These are phyloP conservation scores for Acropternis orthonyx DNA, from an alignment of 2,797 vertebrate species.

Conservation along the genomic window DNA sequence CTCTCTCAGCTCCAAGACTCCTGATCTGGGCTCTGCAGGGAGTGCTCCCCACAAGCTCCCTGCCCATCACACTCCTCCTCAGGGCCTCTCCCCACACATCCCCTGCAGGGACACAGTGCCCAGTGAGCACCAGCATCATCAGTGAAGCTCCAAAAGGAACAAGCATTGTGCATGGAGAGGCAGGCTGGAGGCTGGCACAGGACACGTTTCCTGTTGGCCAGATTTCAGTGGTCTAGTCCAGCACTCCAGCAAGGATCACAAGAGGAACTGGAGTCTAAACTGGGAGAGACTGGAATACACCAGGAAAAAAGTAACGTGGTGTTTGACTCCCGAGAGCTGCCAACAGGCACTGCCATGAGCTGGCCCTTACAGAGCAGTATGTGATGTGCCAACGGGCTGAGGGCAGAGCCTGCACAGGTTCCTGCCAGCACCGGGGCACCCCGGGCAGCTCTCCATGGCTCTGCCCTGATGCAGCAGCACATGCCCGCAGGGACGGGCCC, in stretches of 20 bases:
- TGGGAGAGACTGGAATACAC: background rate
- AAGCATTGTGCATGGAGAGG: fast-evolving
- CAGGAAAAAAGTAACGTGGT: background rate
- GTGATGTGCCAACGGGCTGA: background rate
- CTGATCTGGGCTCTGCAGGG: fast-evolving
- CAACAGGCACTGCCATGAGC: background rate
- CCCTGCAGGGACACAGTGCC: fast-evolving
- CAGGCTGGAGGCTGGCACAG: background rate
- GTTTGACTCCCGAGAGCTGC: background rate
- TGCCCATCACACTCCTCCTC: background rate
- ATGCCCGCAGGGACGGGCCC: fast-evolving
- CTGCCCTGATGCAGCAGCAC: background rate
- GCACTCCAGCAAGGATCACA: background rate
- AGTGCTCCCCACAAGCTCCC: background rate
- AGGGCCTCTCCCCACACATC: fast-evolving
- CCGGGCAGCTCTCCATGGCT: background rate
- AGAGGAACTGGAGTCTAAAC: background rate
- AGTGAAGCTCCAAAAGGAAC: background rate
- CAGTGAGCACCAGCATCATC: fast-evolving
- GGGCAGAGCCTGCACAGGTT: background rate
- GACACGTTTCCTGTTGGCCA: background rate
- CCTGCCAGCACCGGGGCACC: fast-evolving
- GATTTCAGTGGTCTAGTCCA: background rate
- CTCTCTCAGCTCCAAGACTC: background rate
- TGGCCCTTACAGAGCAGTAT: fast-evolving